Evolutionary conservation across 2,113 vertebrate species (phyloP).

Genomic region (Raphicerus campestris): DNA sequence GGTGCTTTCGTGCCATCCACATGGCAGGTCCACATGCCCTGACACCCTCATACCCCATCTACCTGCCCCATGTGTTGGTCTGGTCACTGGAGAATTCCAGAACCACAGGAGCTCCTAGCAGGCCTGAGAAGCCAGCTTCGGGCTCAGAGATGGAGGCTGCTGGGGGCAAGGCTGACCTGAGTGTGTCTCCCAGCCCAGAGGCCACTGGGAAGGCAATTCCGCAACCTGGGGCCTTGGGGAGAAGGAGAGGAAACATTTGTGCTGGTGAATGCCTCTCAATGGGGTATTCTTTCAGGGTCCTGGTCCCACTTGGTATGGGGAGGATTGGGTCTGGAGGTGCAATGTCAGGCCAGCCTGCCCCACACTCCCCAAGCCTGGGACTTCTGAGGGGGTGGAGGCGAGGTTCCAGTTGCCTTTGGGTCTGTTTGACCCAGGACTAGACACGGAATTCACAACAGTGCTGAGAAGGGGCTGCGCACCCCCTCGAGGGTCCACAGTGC

Average conservation of each 20-base stretch:
- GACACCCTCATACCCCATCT: neutral
- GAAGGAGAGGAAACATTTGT: neutral
- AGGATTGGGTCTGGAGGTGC: neutral
- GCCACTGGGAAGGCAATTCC: neutral
- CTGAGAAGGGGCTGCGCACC: neutral
- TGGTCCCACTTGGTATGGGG: neutral
- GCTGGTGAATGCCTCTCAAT: neutral
- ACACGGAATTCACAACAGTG: constrained; percentile 19
- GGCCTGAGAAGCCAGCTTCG: neutral
- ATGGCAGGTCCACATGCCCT: too few relatives aligned
- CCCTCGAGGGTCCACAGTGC: neutral
- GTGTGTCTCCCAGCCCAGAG: neutral
- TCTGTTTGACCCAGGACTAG: neutral
- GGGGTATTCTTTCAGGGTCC: neutral
- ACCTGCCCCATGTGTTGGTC: neutral
- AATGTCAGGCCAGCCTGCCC: neutral
- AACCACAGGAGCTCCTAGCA: neutral
- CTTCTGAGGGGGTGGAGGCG: too few relatives aligned
- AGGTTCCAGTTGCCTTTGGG: neutral
- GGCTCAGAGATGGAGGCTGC: neutral
- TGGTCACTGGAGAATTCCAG: neutral
- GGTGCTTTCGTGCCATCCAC: rapidly evolving
- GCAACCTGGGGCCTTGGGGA: neutral
- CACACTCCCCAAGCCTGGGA: neutral
- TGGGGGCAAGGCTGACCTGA: too few relatives aligned